These are phyloP conservation scores for Upupa epops DNA, from an alignment of 2,113 vertebrate genomes.

Conservation along the genomic window DNA sequence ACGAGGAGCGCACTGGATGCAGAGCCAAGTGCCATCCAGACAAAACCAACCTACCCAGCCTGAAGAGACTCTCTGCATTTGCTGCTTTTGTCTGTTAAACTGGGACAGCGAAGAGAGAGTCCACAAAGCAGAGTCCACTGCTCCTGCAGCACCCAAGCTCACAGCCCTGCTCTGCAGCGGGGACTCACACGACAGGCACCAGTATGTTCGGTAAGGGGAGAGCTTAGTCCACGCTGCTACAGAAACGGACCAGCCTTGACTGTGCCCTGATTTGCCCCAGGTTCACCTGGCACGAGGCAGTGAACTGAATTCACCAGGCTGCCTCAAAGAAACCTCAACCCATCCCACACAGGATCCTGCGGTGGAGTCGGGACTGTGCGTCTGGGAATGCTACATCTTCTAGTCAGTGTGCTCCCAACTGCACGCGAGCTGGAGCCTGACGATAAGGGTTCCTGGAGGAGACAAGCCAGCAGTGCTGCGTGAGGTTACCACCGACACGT, in stretches of 20 bases:
- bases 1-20: neutral
- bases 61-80: neutral
- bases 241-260: neutral
- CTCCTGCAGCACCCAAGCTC: neutral
- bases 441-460: accelerated
- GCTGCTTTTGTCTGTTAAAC: neutral
- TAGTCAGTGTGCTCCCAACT: neutral
- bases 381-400: neutral
- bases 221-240: neutral
- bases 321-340: neutral
- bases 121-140: neutral
- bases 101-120: neutral
- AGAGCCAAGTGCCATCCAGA: neutral
- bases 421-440: neutral
- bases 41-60: neutral
- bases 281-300: neutral
- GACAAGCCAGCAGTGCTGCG: neutral
- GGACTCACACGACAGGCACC: neutral
- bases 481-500: no score
- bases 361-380: no score
- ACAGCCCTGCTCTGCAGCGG: neutral
- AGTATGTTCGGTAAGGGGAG: neutral
- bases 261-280: neutral
- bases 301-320: neutral
- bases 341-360: no score